Evolutionary conservation across 2,797 vertebrate species (phyloP).

Genomic region (Micromesistius poutassou): DNA sequence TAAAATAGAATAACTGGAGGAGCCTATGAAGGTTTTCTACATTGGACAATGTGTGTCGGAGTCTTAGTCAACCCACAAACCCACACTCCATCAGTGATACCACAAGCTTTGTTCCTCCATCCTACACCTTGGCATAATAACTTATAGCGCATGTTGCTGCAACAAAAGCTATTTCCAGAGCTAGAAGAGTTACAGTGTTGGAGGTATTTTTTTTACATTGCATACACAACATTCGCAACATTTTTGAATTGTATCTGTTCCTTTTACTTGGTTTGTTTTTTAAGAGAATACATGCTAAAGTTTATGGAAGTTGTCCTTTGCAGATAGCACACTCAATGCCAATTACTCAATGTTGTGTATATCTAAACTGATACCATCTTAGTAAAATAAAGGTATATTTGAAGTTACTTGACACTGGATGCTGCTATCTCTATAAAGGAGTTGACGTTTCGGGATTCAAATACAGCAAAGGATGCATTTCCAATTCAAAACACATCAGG

Average conservation of each 20-base stretch:
- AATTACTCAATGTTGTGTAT: neutral
- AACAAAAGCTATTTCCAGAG: conserved; percentile 15
- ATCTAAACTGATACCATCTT: neutral
- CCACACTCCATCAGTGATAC: neutral
- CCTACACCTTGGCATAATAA: conserved; percentile 9
- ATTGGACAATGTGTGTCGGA: neutral
- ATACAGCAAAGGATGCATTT: neutral
- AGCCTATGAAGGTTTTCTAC: neutral
- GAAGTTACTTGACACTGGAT: neutral
- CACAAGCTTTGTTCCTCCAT: neutral
- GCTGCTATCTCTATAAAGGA: neutral
- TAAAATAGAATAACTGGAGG: neutral
- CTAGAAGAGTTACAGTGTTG: conserved; percentile 6
- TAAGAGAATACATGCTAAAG: neutral
- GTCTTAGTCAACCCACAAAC: neutral
- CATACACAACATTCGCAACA: conserved; percentile 22
- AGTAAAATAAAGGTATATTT: neutral
- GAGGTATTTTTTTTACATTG: conserved; percentile 22
- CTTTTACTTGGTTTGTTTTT: neutral
- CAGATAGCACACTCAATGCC: neutral
- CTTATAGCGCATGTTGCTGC: conserved; percentile 1
- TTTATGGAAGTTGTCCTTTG: neutral
- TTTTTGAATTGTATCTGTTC: neutral
- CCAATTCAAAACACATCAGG: conserved; percentile 2
- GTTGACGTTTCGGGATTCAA: neutral